Evolutionary conservation across 2,888 invertebrate species (phyloP).

Genomic region (Strigamia maritima): DNA sequence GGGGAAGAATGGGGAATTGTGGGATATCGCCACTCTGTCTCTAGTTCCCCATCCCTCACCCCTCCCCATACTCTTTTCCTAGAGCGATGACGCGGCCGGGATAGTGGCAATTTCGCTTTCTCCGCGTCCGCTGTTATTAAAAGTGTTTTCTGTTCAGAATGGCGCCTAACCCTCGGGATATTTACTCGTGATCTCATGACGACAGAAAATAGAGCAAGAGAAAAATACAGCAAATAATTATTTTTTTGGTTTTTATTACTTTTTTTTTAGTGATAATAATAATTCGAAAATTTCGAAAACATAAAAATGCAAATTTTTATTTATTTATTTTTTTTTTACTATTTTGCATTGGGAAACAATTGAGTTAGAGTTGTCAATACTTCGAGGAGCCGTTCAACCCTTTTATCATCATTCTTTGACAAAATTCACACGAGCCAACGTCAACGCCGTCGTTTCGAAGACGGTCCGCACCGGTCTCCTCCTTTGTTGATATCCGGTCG

Average conservation of each 20-base stretch:
- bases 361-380: not conserved
- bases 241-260: no score
- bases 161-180: not conserved
- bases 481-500: conserved; percentile 10
- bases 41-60: not conserved
- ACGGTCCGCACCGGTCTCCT: not conserved
- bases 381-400: not conserved
- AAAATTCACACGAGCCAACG: not conserved
- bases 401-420: not conserved
- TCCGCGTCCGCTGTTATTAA: not conserved
- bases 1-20: not conserved
- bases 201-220: not conserved
- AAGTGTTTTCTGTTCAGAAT: conserved; percentile 4
- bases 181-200: not conserved
- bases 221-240: not conserved
- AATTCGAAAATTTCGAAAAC: no score
- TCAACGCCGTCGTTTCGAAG: not conserved
- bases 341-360: not conserved
- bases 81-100: not conserved
- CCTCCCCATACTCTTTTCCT: not conserved
- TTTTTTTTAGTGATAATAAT: no score
- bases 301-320: not conserved
- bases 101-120: not conserved
- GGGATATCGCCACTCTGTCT: not conserved
- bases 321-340: not conserved